Percentiles rank a stretch among this genome's conserved stretches.
phyloP scores from a whole-genome alignment of 2,113 vertebrate species.

The Delphinus delphis region DNA sequence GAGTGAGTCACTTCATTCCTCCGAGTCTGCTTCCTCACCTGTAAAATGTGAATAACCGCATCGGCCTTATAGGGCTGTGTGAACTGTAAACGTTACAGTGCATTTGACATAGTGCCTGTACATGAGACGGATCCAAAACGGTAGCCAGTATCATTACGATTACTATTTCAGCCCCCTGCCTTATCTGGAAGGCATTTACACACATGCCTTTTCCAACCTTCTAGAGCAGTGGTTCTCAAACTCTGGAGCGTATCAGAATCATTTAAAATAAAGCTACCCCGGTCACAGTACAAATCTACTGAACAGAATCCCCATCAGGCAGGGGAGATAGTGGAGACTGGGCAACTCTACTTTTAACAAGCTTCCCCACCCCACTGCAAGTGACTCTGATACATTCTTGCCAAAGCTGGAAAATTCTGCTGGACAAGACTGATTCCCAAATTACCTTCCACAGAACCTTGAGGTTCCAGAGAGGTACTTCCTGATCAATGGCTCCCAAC shows the following conservation, averaged over 20 bases:
- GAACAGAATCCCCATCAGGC: not conserved
- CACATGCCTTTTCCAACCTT: not conserved
- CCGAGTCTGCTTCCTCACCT: not conserved
- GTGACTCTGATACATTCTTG: not conserved
- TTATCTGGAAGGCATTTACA: not conserved
- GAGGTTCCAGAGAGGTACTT: not conserved
- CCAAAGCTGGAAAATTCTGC: not conserved
- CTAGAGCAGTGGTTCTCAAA: not conserved
- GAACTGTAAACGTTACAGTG: not conserved
- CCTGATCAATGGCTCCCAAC: not conserved
- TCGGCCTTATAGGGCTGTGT: not conserved
- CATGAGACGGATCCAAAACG: not conserved
- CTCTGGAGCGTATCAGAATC: not conserved
- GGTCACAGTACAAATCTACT: not conserved
- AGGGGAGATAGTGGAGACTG: not conserved
- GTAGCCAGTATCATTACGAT: rapidly evolving
- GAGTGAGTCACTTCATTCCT: not conserved
- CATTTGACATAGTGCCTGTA: not conserved
- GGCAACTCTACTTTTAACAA: not conserved
- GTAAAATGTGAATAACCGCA: not conserved
- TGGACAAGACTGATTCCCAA: not conserved
- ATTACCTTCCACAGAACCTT: not conserved
- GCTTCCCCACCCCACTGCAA: not conserved
- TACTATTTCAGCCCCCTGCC: not conserved
- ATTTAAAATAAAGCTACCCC: not conserved